Base-by-base conservation (phyloP, 2,888 invertebrate species). In the Diplazon laetatorius region DNA sequence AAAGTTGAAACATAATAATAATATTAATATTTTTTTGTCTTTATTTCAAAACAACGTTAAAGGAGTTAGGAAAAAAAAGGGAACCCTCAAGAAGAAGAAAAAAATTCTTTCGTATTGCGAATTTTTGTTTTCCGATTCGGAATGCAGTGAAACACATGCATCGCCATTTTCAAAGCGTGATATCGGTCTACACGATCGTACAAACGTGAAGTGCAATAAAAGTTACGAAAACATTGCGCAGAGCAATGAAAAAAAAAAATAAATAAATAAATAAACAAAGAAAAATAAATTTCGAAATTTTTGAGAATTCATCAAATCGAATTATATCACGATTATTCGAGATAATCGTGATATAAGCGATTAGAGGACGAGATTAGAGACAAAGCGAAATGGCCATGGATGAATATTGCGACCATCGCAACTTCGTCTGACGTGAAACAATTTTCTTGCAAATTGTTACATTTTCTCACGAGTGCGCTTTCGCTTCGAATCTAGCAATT, bases 141-240 rank as follows among this genome's bases (percentile, higher is more conserved):
- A 65, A 63, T 65, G 37, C 42, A 52, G 30, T 20, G 50, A 50
- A 52, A n/a, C n/a, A 25, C 78, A 69, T 44, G 63, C 72, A 69
- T 69, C 52, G 62, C 39, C 30, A 22, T n/a, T 57, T 48, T 62
- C 39, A 9, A 57, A 20, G 10, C 22, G 39, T 63, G 6, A 16
- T 44, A 18, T 72, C 39, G 20, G 55, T 62, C 10, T 5, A n/a
- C n/a, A 30, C 0, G 50, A 50, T 73, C 30, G 66, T 73, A 69
- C n/a, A 59, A 35, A 70, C 22, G 8, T n/a, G n/a, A n/a, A n/a
- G n/a, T n/a, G n/a, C n/a, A n/a, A n/a, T n/a, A n/a, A n/a, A n/a
- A n/a, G n/a, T n/a, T n/a, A n/a, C n/a, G n/a, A n/a, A n/a, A n/a
- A n/a, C n/a, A n/a, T n/a, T n/a, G n/a, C n/a, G n/a, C n/a, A n/a